Percentiles rank a stretch among this genome's conserved stretches.
Conservation (phyloP, 2,888 invertebrate genomes). For the Plagodis pulveraria region DNA sequence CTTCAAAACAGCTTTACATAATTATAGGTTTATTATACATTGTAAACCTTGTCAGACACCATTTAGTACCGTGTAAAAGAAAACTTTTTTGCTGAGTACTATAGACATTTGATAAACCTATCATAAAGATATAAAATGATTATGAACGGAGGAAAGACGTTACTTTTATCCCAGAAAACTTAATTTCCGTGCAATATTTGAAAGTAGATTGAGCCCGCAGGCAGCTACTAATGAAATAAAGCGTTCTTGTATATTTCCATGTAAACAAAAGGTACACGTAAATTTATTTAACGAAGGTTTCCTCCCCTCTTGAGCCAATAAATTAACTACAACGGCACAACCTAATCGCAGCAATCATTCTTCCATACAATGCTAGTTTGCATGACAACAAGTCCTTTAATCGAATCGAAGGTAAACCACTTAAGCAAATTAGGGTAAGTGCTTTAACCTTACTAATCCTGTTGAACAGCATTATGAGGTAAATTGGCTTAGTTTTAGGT, state of each 20-base stretch:
- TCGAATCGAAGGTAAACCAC: slow-evolving; percentile 43
- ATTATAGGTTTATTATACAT: too few relatives aligned
- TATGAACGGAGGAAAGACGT: too few relatives aligned
- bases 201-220: too few relatives aligned
- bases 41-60: too few relatives aligned
- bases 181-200: too few relatives aligned
- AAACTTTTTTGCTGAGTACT: too few relatives aligned
- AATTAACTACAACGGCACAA: slow-evolving; percentile 17
- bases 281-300: slow-evolving; percentile 4
- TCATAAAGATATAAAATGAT: too few relatives aligned
- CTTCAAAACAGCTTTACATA: too few relatives aligned
- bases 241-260: background rate
- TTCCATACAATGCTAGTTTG: slow-evolving; percentile 38
- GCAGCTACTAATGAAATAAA: too few relatives aligned
- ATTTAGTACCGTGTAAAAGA: too few relatives aligned
- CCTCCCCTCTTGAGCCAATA: slow-evolving; percentile 11
- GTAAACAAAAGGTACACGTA: slow-evolving; percentile 1
- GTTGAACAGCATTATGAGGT: slow-evolving; percentile 15
- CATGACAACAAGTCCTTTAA: slow-evolving; percentile 43
- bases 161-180: too few relatives aligned
- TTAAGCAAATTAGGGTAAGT: slow-evolving; percentile 42
- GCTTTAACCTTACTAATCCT: slow-evolving; percentile 30
- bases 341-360: slow-evolving; percentile 36
- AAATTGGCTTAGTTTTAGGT: slow-evolving; percentile 16
- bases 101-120: too few relatives aligned